These are phyloP conservation scores for Propithecus deckenii DNA, from an alignment of 2,797 vertebrate species.

Conservation along the genomic window DNA sequence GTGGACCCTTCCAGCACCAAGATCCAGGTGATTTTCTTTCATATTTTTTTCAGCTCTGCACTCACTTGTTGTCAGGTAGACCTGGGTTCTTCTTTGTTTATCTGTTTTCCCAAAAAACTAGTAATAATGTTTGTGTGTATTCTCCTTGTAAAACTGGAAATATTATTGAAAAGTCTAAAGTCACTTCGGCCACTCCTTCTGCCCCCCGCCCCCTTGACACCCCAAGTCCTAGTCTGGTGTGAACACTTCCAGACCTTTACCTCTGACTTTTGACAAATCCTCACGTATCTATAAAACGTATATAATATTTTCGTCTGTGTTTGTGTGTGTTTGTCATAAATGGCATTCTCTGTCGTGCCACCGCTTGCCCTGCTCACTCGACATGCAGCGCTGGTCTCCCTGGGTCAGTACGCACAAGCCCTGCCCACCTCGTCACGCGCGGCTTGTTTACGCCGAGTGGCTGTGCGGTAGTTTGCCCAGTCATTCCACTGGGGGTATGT, in stretches of 20 bases:
- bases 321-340: not conserved
- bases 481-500: not conserved
- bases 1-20: not conserved
- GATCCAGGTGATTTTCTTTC: not conserved
- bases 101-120: not conserved
- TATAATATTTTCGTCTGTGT: no score
- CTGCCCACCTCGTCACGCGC: no score
- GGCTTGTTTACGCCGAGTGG: no score
- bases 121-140: not conserved
- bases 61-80: not conserved
- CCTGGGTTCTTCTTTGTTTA: not conserved
- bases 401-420: not conserved
- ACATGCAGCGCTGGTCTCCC: fast-evolving
- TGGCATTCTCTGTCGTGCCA: not conserved
- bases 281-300: not conserved
- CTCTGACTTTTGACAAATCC: not conserved
- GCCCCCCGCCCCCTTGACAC: not conserved
- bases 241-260: not conserved
- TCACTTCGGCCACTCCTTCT: not conserved
- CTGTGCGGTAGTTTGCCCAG: no score
- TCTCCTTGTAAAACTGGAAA: not conserved
- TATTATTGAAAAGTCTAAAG: not conserved
- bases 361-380: not conserved
- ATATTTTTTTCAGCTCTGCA: not conserved
- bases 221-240: not conserved